Percentiles rank a stretch among this genome's conserved stretches.
Evolutionary conservation across 2,797 vertebrate species (phyloP).

Genomic region (Rhadinocentrus ornatus): DNA sequence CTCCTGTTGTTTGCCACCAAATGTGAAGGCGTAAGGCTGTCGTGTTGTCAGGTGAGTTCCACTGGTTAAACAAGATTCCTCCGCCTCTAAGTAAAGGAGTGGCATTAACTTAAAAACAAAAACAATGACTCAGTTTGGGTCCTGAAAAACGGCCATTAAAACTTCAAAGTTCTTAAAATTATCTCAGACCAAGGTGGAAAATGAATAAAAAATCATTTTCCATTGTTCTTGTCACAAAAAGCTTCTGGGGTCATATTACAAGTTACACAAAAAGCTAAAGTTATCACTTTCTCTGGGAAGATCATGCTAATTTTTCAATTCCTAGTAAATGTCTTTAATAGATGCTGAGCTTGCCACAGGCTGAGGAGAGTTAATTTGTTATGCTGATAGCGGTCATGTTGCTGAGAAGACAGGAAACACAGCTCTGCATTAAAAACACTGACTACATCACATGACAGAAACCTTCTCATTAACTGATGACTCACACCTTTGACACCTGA

Average conservation of each 20-base stretch:
- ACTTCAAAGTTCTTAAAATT: conserved; percentile 18
- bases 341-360: too few relatives aligned
- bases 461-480: neutral
- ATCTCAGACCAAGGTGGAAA: neutral
- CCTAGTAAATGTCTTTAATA: too few relatives aligned
- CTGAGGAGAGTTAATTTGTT: too few relatives aligned
- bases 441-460: neutral
- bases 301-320: too few relatives aligned
- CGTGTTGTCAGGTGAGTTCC: conserved; percentile 44
- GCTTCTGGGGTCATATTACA: neutral
- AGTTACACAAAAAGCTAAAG: neutral
- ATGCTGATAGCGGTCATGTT: too few relatives aligned
- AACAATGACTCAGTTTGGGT: neutral
- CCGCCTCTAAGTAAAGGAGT: conserved; percentile 43
- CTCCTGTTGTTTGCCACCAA: conserved; percentile 43
- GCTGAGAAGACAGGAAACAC: too few relatives aligned
- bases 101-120: conserved; percentile 36
- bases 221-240: neutral
- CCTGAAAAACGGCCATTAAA: neutral
- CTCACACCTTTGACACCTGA: conserved; percentile 21
- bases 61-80: conserved; percentile 78
- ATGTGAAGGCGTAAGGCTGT: conserved; percentile 55
- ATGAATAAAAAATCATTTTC: neutral
- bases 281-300: neutral
- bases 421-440: neutral